Percentiles rank a stretch among this genome's conserved stretches.
Evolutionary conservation across 2,113 vertebrate species (phyloP).

Genomic region (Labrus mixtus): DNA sequence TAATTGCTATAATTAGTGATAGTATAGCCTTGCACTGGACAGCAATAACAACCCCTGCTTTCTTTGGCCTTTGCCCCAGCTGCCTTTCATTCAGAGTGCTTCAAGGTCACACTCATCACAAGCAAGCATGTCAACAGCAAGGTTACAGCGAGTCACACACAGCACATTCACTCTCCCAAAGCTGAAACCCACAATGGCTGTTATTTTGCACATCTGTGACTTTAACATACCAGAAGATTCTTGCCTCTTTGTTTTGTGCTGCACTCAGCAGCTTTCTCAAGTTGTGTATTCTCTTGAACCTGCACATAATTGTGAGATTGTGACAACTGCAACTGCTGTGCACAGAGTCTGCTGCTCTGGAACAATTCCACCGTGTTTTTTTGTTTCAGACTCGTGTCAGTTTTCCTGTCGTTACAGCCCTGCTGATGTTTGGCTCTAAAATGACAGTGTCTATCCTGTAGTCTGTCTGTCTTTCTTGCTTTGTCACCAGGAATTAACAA

Average conservation of each 20-base stretch:
- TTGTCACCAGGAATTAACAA: constrained; percentile 15
- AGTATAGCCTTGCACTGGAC: neutral
- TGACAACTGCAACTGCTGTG: neutral
- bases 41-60: neutral
- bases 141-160: neutral
- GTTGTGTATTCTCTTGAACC: neutral
- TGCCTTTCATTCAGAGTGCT: constrained; percentile 2
- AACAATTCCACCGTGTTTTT: neutral
- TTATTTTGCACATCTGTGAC: constrained; percentile 19
- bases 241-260: neutral
- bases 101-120: constrained; percentile 17
- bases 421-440: neutral
- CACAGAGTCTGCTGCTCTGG: neutral
- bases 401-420: constrained; percentile 1
- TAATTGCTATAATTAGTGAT: constrained; percentile 7
- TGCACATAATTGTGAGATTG: neutral
- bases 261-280: neutral
- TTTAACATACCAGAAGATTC: constrained; percentile 8
- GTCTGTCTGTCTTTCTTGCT: constrained; percentile 23
- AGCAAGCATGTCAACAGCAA: neutral
- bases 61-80: constrained; percentile 28
- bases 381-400: neutral
- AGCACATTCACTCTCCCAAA: neutral
- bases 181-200: neutral
- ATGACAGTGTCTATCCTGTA: neutral